Conservation (phyloP, 2,113 vertebrate genomes). For the Cyprinodon variegatus region DNA sequence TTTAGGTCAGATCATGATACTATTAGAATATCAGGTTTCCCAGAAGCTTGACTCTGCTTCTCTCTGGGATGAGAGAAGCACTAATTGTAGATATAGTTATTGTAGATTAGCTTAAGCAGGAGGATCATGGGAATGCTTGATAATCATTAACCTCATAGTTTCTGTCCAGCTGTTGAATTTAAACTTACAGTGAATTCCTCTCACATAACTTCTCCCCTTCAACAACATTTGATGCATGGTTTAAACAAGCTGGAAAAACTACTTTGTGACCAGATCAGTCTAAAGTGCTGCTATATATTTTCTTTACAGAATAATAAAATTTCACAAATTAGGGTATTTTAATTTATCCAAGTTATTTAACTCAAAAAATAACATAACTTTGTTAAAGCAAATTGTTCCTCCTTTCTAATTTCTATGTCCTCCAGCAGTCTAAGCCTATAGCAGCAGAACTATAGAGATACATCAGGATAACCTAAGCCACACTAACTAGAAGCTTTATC, state of each 20-base stretch:
- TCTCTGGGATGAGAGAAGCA: constrained; percentile 41
- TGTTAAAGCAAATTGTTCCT: too few species aligned
- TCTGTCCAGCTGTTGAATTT: constrained; percentile 15
- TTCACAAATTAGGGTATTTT: too few species aligned
- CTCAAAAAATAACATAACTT: too few species aligned
- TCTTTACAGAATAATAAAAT: too few species aligned
- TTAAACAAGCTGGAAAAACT: not conserved
- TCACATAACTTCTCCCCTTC: not conserved
- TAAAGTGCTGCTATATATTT: too few species aligned
- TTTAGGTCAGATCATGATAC: not conserved
- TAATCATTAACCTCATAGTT: constrained; percentile 69
- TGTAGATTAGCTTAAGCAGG: constrained; percentile 56
- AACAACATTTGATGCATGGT: not conserved
- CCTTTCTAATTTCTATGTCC: too few species aligned
- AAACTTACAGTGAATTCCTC: constrained; percentile 4
- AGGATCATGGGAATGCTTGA: constrained; percentile 41
- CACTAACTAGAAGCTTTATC: too few species aligned
- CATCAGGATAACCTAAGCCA: too few species aligned
- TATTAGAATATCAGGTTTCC: constrained; percentile 10
- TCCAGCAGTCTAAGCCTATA: too few species aligned
- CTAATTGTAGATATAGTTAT: constrained; percentile 16
- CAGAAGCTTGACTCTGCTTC: constrained; percentile 40
- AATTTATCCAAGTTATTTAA: too few species aligned
- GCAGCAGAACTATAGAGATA: too few species aligned
- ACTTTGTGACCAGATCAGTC: too few species aligned